Evolutionary conservation across 2,113 vertebrate species (phyloP), one percentile per base, ranked within the genome.

Genomic region (Scartelaos histophorus): DNA sequence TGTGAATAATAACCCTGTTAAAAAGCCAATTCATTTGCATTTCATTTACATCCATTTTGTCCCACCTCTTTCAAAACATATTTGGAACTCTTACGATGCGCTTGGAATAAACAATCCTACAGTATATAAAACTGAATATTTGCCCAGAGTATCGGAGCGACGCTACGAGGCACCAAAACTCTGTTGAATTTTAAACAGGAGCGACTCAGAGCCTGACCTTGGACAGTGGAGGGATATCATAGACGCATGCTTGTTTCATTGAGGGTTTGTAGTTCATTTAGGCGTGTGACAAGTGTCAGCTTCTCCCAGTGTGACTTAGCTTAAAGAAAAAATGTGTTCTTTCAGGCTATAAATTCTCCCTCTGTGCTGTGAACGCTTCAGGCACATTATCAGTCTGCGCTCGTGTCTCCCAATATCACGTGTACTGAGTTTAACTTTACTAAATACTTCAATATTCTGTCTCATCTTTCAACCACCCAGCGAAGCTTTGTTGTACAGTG

Each of bases 71-170:
- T 29, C 2, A 47, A 24, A 4, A 13, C 10, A 16, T 25, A 53
- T 10, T 12, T 22, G n/a, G 67, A 13, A 53, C n/a, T 53, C 19
- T 46, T 19, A n/a, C 3, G 29, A 54, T 25, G 54, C 22, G 5
- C 1, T 66, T 25, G 34, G 49, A 58, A 74, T 68, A 64, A 65
- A 75, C 29, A 34, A 49, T 66, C 54, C 66, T 34, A 70, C 29
- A 29, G 29, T 66, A 17, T 34, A 70, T 47, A 70, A 65, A 67
- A 19, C 62, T 25, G 21, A 53, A 69, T 1, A 51, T 53, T 66
- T 66, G 38, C 60, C 22, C 25, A 17, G 19, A 69, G 29, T 29
- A 29, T 4, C 29, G 4, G 29, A 29, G 58, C 45, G 19, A 19
- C 49, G 43, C 67, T 21, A 0, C 29, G 43, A 9, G 29, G 67